Percentiles rank a stretch among this genome's conserved stretches.
phyloP scores from a whole-genome alignment of 2,888 invertebrate species.

The Didymodactylos carnosus region DNA sequence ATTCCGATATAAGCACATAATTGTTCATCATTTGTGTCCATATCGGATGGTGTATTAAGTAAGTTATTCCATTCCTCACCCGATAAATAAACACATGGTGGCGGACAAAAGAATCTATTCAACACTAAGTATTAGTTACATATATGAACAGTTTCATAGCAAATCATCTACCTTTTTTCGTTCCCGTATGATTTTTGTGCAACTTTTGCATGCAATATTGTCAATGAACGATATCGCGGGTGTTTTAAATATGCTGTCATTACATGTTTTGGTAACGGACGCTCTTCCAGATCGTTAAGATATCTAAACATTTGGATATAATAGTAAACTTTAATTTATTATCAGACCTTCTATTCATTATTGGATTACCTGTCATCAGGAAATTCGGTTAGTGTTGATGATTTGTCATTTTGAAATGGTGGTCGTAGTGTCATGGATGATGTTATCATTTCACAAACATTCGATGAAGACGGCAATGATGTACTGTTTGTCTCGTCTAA shows the following conservation, averaged over 20 bases:
- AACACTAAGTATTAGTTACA: neutral
- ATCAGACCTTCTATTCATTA: too few relatives aligned
- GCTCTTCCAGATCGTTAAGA: neutral
- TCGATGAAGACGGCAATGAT: too few relatives aligned
- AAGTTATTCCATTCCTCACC: conserved; percentile 90
- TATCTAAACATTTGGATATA: too few relatives aligned
- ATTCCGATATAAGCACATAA: conserved; percentile 98
- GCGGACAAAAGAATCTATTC: conserved; percentile 79
- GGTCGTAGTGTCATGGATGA: too few relatives aligned
- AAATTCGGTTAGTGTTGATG: too few relatives aligned
- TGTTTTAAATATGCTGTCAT: conserved; percentile 90
- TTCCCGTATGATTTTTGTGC: conserved; percentile 99
- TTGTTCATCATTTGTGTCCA: conserved; percentile 32
- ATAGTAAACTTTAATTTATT: too few relatives aligned
- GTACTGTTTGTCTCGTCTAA: too few relatives aligned
- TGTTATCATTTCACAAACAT: too few relatives aligned
- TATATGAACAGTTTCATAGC: neutral
- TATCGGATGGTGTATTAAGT: neutral
- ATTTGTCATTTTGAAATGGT: too few relatives aligned
- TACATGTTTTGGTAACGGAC: conserved; percentile 56
- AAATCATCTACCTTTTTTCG: conserved; percentile 57
- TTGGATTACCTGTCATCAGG: too few relatives aligned
- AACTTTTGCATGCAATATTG: conserved; percentile 94
- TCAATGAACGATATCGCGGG: conserved; percentile 51
- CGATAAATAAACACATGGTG: conserved; percentile 90